Percentiles rank a stretch among this genome's conserved stretches.
These are phyloP conservation scores for Zoanthus gigantus DNA, from an alignment of 92 coral and sea anemone genomes.

Conservation along the genomic window DNA sequence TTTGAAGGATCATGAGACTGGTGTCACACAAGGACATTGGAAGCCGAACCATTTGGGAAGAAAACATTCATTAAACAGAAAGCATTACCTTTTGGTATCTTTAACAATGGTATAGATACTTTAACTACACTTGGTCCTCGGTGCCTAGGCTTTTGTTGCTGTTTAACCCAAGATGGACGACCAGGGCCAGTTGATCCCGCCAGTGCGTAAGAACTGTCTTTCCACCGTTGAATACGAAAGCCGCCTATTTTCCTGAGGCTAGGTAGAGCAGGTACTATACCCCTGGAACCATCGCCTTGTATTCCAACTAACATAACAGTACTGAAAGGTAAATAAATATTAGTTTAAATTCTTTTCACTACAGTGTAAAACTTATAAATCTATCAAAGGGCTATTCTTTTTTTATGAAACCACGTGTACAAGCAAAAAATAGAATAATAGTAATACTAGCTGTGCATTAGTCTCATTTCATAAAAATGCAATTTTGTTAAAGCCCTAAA, in stretches of 20 bases:
- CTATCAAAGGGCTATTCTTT: no score
- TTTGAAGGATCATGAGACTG: no score
- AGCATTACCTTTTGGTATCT: conserved; percentile 24
- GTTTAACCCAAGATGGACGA: conserved; percentile 42
- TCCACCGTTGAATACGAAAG: not conserved
- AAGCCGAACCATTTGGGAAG: no score
- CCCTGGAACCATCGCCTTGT: conserved; percentile 29
- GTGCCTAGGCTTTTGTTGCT: conserved; percentile 14
- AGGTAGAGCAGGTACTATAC: conserved; percentile 16
- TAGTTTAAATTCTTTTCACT: not conserved
- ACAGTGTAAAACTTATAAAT: no score
- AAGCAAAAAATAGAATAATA: no score
- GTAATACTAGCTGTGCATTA: no score
- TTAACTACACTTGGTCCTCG: conserved; percentile 40
- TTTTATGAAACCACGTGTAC: no score
- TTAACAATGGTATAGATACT: conserved; percentile 18
- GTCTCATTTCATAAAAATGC: no score
- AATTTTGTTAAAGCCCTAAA: no score
- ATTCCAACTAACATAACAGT: conserved; percentile 27
- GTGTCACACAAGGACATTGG: no score
- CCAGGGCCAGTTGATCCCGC: conserved; percentile 34
- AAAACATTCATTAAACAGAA: not conserved
- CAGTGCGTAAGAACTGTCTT: conserved; percentile 12
- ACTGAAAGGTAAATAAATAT: not conserved
- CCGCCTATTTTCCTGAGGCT: conserved; percentile 42